phyloP scores from a whole-genome alignment of 2,113 vertebrate species.

The Meles meles region DNA sequence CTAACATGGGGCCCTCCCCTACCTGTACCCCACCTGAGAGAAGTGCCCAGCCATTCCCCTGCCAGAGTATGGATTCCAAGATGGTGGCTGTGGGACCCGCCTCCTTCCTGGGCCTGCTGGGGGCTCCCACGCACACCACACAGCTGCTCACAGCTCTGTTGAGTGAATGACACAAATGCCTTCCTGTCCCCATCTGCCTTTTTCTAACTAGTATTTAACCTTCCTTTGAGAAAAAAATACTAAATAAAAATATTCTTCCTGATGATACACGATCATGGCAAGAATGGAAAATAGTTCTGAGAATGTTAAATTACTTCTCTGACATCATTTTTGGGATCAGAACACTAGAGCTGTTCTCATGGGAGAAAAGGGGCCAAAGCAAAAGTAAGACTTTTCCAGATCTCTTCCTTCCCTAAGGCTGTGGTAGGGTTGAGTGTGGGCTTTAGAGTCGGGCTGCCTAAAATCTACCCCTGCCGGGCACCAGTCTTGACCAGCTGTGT shows the following conservation, averaged over 20 bases:
- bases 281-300: neutral
- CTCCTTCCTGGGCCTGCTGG: rapidly evolving
- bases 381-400: rapidly evolving
- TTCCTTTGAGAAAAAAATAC: neutral
- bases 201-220: neutral
- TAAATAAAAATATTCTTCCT: neutral
- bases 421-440: neutral
- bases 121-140: rapidly evolving
- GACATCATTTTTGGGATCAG: neutral
- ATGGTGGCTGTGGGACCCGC: rapidly evolving
- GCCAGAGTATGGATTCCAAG: neutral
- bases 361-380: neutral
- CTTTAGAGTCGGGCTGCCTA: neutral
- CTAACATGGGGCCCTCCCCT: neutral
- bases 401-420: neutral
- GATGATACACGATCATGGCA: neutral
- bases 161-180: no score
- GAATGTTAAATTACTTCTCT: neutral
- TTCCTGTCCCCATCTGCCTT: neutral
- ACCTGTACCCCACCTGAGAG: rapidly evolving
- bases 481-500: neutral
- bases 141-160: neutral
- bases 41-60: neutral
- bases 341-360: neutral
- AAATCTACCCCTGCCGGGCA: neutral